phyloP scores from a whole-genome alignment of 64 coral and sea anemone species.

The Montipora foliosa region DNA sequence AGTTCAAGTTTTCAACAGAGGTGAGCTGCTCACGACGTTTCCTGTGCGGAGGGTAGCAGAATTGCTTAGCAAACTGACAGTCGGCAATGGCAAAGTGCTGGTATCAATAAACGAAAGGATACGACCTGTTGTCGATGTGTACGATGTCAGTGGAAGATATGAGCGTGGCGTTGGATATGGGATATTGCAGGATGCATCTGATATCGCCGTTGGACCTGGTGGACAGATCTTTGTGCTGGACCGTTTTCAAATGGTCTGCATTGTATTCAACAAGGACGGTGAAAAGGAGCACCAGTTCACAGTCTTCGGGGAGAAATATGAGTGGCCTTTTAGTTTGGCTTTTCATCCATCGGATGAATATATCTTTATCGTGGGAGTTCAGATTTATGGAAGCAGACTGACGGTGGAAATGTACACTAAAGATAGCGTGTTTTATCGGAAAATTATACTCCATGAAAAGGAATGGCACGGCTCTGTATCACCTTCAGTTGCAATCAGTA shows the following conservation, averaged over 20 bases:
- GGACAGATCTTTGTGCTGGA: slow-evolving; percentile 31
- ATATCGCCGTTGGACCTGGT: slow-evolving; percentile 21
- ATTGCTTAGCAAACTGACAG: not conserved
- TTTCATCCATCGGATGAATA: slow-evolving; percentile 29
- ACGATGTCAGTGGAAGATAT: not conserved
- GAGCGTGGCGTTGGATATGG: not conserved
- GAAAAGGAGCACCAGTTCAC: not conserved
- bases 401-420: slow-evolving; percentile 11
- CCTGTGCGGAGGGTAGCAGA: not conserved
- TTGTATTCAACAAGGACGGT: slow-evolving; percentile 25
- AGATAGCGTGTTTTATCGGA: slow-evolving; percentile 9
- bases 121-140: slow-evolving; percentile 7
- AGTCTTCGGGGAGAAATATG: not conserved
- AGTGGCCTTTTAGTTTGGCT: not conserved
- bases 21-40: not conserved
- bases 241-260: too few species aligned
- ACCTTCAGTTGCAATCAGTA: not conserved
- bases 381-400: not conserved
- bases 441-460: slow-evolving; percentile 25
- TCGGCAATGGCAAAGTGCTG: slow-evolving; percentile 21
- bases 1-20: not conserved
- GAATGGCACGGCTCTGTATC: not conserved
- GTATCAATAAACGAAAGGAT: not conserved
- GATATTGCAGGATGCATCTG: not conserved
- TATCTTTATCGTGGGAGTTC: slow-evolving; percentile 2